phyloP scores from a whole-genome alignment of 2,797 vertebrate species.

The Ibycter americanus region DNA sequence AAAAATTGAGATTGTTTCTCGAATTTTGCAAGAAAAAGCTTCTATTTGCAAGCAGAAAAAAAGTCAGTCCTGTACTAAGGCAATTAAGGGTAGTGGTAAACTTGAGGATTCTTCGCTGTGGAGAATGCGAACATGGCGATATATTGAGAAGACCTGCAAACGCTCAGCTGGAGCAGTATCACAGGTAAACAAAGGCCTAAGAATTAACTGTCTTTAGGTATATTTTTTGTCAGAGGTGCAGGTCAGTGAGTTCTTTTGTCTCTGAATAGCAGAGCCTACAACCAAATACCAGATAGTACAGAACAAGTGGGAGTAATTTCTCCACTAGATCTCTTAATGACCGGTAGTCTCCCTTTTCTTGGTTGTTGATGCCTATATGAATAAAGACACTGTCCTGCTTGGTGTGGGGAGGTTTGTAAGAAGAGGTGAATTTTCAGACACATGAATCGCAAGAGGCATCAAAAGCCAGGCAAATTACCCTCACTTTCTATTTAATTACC shows the following conservation, averaged over 20 bases:
- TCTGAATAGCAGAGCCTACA: not conserved
- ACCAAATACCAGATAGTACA: not conserved
- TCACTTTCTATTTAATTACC: not conserved
- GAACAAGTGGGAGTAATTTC: not conserved
- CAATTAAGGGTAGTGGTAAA: not conserved
- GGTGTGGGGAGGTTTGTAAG: not conserved
- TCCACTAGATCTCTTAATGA: not conserved
- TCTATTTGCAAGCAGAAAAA: conserved; percentile 59
- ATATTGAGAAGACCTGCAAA: conserved; percentile 57
- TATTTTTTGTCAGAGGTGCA: not conserved
- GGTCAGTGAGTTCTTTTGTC: not conserved
- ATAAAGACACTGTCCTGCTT: not conserved
- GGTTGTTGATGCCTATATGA: not conserved
- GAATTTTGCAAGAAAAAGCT: conserved; percentile 80
- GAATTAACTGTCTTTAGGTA: too few species aligned
- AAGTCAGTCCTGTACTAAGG: not conserved
- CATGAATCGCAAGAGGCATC: not conserved
- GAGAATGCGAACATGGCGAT: conserved; percentile 65
- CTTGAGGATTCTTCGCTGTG: not conserved
- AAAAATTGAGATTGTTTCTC: conserved; percentile 81
- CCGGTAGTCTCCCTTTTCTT: not conserved
- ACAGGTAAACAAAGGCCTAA: not conserved
- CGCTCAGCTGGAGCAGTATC: not conserved
- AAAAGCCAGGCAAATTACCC: not conserved
- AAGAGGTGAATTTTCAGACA: not conserved